phyloP scores from a whole-genome alignment of 2,113 vertebrate species.

The Osmerus eperlanus region DNA sequence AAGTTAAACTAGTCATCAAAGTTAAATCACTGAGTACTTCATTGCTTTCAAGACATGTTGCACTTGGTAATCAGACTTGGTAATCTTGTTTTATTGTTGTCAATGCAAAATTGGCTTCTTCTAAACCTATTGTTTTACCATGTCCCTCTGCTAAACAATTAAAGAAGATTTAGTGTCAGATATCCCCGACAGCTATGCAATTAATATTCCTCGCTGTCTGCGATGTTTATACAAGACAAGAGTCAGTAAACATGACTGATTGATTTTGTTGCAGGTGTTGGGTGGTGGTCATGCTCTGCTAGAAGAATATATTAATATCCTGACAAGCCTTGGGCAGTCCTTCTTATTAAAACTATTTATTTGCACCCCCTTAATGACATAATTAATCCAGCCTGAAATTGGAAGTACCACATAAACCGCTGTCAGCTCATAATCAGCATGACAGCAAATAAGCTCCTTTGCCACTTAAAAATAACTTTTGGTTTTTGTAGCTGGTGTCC shows the following conservation, averaged over 20 bases:
- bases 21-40: too few relatives aligned
- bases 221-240: conserved; percentile 45
- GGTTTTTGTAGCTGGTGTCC: conserved; percentile 29
- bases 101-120: conserved; percentile 35
- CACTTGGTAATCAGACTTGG: not conserved
- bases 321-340: conserved; percentile 47
- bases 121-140: conserved; percentile 28
- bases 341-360: conserved; percentile 66
- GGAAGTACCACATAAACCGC: conserved; percentile 54
- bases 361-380: conserved; percentile 55
- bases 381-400: conserved; percentile 66
- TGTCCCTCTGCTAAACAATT: conserved; percentile 45
- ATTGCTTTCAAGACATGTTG: too few relatives aligned
- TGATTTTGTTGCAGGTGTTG: conserved; percentile 55
- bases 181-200: conserved; percentile 44
- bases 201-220: conserved; percentile 55
- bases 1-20: too few relatives aligned
- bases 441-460: conserved; percentile 45
- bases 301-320: conserved; percentile 55
- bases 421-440: conserved; percentile 50
- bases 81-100: conserved; percentile 7
- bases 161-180: conserved; percentile 40
- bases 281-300: conserved; percentile 55
- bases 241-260: conserved; percentile 56
- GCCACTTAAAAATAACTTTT: conserved; percentile 22